These are phyloP conservation scores for Paguma larvata DNA, from an alignment of 2,797 vertebrate species.

Conservation along the genomic window DNA sequence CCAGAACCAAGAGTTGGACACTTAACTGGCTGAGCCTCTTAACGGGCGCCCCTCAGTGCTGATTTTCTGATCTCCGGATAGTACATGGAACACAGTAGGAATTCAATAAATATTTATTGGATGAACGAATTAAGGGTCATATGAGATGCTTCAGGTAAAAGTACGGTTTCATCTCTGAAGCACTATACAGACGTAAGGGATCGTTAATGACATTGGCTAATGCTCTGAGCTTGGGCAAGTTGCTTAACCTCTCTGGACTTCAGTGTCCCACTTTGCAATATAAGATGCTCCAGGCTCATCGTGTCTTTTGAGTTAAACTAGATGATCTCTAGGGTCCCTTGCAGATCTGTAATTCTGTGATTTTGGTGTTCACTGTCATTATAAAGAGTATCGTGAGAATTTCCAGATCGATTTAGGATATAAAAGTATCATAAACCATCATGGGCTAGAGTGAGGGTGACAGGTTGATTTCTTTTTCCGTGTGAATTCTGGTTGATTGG, in stretches of 20 bases:
- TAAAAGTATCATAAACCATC: not conserved
- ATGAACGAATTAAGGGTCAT: not conserved
- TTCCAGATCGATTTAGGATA: not conserved
- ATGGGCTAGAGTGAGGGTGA: not conserved
- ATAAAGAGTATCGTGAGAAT: not conserved
- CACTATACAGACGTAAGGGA: not conserved
- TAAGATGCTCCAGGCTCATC: not conserved
- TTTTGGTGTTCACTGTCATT: not conserved
- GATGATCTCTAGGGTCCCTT: not conserved
- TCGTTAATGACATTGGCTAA: not conserved
- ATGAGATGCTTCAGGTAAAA: not conserved
- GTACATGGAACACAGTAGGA: not conserved
- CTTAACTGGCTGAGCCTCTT: no score
- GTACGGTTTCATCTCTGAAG: not conserved
- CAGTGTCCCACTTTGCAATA: not conserved
- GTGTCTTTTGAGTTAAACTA: slow-evolving; percentile 42
- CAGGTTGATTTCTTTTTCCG: not conserved
- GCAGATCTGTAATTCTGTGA: slow-evolving; percentile 14
- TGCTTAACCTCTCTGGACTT: not conserved
- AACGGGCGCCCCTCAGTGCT: not conserved
- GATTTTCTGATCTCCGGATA: not conserved
- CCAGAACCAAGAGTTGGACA: no score
- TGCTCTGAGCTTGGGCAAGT: not conserved
- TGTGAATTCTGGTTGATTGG: not conserved
- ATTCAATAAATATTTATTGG: slow-evolving; percentile 37